Evolutionary conservation across 2,888 invertebrate species (phyloP).

Genomic region (Drosophila siamana): DNA sequence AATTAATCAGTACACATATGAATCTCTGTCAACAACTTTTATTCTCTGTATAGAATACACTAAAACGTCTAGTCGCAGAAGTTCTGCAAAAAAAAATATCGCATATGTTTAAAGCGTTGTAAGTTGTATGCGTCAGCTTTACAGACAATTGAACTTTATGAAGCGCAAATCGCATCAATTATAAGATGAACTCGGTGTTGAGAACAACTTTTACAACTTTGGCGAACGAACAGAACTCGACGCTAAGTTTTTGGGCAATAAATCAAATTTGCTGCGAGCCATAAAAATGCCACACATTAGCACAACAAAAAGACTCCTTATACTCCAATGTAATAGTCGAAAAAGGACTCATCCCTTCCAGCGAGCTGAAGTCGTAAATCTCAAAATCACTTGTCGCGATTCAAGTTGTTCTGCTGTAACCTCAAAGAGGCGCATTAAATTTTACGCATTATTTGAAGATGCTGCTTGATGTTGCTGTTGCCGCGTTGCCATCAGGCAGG

Average conservation of each 20-base stretch:
- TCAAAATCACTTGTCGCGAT: slow-evolving; percentile 84
- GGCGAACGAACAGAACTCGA: slow-evolving; percentile 39
- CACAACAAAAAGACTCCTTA: slow-evolving; percentile 68
- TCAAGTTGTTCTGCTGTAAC: slow-evolving; percentile 38
- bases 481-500: too few species aligned
- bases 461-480: slow-evolving; percentile 27
- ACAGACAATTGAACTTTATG: slow-evolving; percentile 78
- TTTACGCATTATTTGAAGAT: slow-evolving; percentile 80
- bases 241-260: slow-evolving; percentile 70
- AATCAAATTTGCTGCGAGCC: slow-evolving; percentile 76
- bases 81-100: slow-evolving; percentile 47
- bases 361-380: slow-evolving; percentile 75
- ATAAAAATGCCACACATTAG: slow-evolving; percentile 76
- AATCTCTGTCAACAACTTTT: slow-evolving; percentile 11
- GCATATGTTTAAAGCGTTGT: slow-evolving; percentile 58
- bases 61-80: background rate
- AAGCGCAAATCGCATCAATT: slow-evolving; percentile 78
- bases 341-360: slow-evolving; percentile 29
- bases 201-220: slow-evolving; percentile 63
- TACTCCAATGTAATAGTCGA: background rate
- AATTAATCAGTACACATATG: too few species aligned
- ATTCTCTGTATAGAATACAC: background rate
- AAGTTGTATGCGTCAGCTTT: slow-evolving; percentile 37
- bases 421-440: slow-evolving; percentile 74
- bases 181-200: slow-evolving; percentile 67